Conservation (phyloP, 1,140 invertebrate genomes). For the Eueides isabella region DNA sequence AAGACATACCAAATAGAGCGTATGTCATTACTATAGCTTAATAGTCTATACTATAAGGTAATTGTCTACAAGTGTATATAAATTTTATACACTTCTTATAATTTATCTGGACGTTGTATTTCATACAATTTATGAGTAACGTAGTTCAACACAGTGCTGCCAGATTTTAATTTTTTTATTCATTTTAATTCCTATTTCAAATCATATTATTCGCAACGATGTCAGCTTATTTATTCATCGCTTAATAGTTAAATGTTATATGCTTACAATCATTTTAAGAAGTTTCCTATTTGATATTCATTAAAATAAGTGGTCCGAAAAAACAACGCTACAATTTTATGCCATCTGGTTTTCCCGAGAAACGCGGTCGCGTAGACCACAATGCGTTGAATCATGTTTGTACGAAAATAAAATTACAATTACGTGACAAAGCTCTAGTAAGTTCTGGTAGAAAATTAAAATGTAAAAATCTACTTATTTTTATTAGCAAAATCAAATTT, state of each 20-base stretch:
- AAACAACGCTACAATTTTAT: not conserved
- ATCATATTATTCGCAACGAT: no score
- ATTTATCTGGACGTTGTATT: no score
- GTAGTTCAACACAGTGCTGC: no score
- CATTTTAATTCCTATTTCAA: no score
- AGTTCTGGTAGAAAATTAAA: no score
- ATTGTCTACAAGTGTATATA: not conserved
- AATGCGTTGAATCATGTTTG: not conserved
- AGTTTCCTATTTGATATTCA: not conserved
- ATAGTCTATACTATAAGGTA: no score
- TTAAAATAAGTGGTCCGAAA: not conserved
- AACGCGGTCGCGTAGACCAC: not conserved
- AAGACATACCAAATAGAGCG: not conserved
- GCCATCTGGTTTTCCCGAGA: conserved; percentile 14
- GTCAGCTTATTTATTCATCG: no score
- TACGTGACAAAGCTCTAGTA: not conserved
- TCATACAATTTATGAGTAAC: no score
- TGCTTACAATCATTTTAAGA: no score
- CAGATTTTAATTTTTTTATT: no score
- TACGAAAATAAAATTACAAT: not conserved
- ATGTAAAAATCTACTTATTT: no score
- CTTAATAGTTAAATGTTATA: not conserved
- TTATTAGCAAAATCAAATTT: no score
- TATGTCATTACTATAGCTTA: not conserved
- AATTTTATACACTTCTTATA: not conserved